phyloP scores from a whole-genome alignment of 1,140 invertebrate genomes.

The Globodera rostochiensis region DNA sequence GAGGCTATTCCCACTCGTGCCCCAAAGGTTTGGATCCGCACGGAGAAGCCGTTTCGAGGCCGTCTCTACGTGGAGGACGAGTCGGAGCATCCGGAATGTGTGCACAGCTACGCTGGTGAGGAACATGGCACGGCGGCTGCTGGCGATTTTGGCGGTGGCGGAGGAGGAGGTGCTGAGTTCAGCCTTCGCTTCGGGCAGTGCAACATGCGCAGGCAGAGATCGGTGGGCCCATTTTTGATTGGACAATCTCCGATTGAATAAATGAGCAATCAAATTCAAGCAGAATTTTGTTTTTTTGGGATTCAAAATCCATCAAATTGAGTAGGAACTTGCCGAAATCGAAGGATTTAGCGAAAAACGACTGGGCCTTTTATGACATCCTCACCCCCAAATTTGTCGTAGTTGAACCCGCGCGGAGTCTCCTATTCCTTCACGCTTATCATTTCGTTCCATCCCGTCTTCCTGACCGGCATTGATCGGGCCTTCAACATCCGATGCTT shows the following conservation, averaged over 20 bases:
- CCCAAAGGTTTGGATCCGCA: constrained; percentile 42
- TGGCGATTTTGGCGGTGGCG: constrained; percentile 13
- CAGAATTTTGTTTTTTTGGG: too few species aligned
- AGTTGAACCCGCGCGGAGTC: constrained; percentile 62
- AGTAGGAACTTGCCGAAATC: too few species aligned
- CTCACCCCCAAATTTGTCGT: constrained; percentile 11
- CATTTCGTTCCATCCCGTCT: constrained; percentile 62
- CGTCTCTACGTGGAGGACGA: constrained; percentile 62
- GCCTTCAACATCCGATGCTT: constrained; percentile 64
- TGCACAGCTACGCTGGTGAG: constrained; percentile 41
- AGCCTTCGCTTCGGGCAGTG: constrained; percentile 59
- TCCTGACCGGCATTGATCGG: constrained; percentile 59
- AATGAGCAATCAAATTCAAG: too few species aligned
- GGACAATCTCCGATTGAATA: too few species aligned
- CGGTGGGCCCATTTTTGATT: constrained; percentile 32
- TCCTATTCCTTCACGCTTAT: constrained; percentile 60
- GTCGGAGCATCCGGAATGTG: constrained; percentile 55
- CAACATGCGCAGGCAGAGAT: constrained; percentile 62
- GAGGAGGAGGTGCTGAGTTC: constrained; percentile 42
- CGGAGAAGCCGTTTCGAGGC: constrained; percentile 56
- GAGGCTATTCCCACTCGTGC: too few species aligned
- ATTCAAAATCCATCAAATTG: too few species aligned
- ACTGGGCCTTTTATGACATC: too few species aligned
- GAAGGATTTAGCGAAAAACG: too few species aligned
- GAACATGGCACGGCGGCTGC: background rate